Base-by-base conservation (phyloP, 2,797 vertebrate genomes). In the Malacoctenus gilli region DNA sequence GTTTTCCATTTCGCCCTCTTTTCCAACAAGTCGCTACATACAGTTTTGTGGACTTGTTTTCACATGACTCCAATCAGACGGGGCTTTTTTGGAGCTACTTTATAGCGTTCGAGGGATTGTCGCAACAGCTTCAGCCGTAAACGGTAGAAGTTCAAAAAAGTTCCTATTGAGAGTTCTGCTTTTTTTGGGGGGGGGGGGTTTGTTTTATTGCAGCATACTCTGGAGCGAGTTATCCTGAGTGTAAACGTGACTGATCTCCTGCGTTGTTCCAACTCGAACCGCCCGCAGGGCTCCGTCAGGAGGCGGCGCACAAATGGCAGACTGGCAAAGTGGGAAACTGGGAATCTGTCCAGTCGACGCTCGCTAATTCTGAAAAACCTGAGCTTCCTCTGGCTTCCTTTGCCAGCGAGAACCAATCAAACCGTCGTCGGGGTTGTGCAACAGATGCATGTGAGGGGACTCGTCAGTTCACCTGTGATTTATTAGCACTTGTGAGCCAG, bases 1-100 rank as follows among this genome's bases (percentile, higher is more conserved):
- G 72, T 18, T 88, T 87, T 87, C 79, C 74, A 68, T 71, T n/a
- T 11, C 62, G 42, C 39, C 36, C 37, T 68, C 48, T 77, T 77
- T 70, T 79, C 59, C 79, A 74, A 13, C 51, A 57, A 40, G 34
- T 46, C 15, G 20, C 52, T 60, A 39, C 36, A 61, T 18, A 23
- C 31, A 10, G 52, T 78, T 51, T 42, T 30, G 46, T 58, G 25
- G 23, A 47, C 57, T 60, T 49, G 47, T 70, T 75, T 73, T 64
- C 44, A 50, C 75, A 63, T 11, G 59, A 60, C 53, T 34, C 55
- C 31, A 13, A 41, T 53, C 31, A 49, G 52, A 51, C 53, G 21
- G 22, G 42, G 36, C 46, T n/a, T 61, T 37, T 36, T 3, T 14
- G 14, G 13, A 32, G 39, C 34, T 16, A 16, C 46, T 41, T 74